Conservation (phyloP, 2,888 invertebrate genomes). For the Lochmaea crataegi region DNA sequence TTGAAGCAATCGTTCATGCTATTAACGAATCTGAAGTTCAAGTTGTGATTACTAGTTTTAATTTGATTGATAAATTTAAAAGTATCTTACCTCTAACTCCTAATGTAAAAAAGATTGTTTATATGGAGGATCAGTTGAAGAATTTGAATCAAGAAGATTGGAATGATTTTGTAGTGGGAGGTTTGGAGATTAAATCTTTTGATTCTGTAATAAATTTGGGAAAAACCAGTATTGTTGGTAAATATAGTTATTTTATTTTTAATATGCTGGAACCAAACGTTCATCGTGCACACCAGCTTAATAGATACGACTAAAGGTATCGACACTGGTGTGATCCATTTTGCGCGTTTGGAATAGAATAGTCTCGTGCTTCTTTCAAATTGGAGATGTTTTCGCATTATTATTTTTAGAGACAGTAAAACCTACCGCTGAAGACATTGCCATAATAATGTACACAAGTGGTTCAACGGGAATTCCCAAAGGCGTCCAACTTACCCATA, state of each 20-base stretch:
- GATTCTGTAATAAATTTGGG: conserved; percentile 72
- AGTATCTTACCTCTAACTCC: conserved; percentile 78
- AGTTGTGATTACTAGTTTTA: conserved; percentile 90
- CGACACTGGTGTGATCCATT: no score
- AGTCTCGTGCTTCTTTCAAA: no score
- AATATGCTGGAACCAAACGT: no score
- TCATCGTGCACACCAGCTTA: no score
- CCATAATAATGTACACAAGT: conserved; percentile 98
- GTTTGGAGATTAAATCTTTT: conserved; percentile 78
- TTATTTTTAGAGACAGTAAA: conserved; percentile 67
- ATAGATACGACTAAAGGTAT: no score
- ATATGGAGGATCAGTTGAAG: conserved; percentile 85
- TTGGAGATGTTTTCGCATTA: background rate
- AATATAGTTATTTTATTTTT: conserved; percentile 32
- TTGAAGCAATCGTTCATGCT: conserved; percentile 94
- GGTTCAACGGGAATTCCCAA: conserved; percentile 95
- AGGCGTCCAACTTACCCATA: conserved; percentile 84
- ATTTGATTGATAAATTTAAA: conserved; percentile 89
- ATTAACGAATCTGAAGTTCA: conserved; percentile 95
- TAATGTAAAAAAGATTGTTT: conserved; percentile 79
- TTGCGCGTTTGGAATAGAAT: no score
- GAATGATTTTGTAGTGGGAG: conserved; percentile 73
- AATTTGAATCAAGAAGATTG: conserved; percentile 69
- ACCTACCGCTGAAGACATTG: conserved; percentile 80
- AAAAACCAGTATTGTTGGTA: conserved; percentile 64